Percentiles rank a stretch among this genome's conserved stretches.
phyloP scores from a whole-genome alignment of 2,888 invertebrate genomes.

The Acleris laterana region DNA sequence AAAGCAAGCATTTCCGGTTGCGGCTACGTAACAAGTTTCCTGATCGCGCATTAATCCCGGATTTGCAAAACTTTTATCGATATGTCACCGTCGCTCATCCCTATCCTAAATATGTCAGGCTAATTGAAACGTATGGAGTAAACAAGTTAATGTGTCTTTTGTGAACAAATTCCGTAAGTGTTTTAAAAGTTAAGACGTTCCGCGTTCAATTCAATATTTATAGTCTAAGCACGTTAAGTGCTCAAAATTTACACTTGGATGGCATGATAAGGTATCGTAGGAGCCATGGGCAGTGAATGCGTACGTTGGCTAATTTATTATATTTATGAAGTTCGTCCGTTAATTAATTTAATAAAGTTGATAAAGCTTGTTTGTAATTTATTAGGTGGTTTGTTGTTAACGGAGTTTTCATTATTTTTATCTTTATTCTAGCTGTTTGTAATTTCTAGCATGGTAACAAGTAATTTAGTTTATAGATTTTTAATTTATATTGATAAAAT shows the following conservation, averaged over 20 bases:
- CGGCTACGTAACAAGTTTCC: too few species aligned
- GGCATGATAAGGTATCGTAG: background rate
- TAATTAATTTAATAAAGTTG: conserved; percentile 1
- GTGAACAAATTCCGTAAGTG: background rate
- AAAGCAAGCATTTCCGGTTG: too few species aligned
- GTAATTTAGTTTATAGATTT: background rate
- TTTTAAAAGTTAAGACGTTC: background rate
- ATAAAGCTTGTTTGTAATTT: background rate
- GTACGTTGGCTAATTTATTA: background rate
- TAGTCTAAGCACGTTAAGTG: background rate
- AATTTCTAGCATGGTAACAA: background rate
- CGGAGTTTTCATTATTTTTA: background rate
- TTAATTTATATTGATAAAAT: too few species aligned
- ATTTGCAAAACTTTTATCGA: background rate
- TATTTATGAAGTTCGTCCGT: background rate
- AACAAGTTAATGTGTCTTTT: conserved; percentile 1
- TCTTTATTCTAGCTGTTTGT: too few species aligned
- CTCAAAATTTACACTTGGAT: background rate
- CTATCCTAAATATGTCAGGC: background rate
- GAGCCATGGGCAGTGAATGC: background rate
- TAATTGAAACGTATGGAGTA: conserved; percentile 4
- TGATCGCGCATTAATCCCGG: background rate
- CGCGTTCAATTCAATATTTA: background rate
- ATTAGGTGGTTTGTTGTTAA: background rate
- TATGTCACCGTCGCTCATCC: background rate